Evolutionary conservation across 2,113 vertebrate genomes (phyloP), one percentile per base, ranked within the genome.

Genomic region (Chaetodon trifascialis): DNA sequence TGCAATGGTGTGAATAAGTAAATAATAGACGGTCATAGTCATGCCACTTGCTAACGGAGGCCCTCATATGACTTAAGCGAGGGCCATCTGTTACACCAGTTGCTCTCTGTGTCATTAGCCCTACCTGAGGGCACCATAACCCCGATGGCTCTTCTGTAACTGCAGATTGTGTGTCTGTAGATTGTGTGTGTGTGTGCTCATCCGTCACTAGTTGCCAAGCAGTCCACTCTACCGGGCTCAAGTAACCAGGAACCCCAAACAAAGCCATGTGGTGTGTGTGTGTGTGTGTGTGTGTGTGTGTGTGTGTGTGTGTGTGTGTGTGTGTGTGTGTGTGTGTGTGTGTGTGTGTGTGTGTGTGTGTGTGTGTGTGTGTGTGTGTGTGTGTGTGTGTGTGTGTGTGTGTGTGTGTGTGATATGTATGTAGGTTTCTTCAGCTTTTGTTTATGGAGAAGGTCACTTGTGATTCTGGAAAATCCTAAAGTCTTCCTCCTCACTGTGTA

Each of bases 51-150:
- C 79, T 76, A 38, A 70, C 71, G 30, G 76, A 73, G 70, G 75
- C 51, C 81, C 82, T 93, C 81, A 75, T 86, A 86, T 86, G 87
- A 89, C 88, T 89, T 49, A 74, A 30, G 64, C 44, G 7, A 64
- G 68, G 83, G 14, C 89, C 93, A 94, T 93, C 91, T 94, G 91
- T 81, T 81, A 55, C 86, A 69, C 65, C 23, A 58, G 59, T 86
- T 66, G 80, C 76, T 82, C 84, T 79, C 68, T 0, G 42, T 89
- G 86, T 91, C 93, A 93, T 92, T 94, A 93, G 70, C 74, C 71
- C 52, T 17, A 30, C 38, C 66, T 63, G 80, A 91, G 91, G 90
- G 83, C 92, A 86, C 78, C 82, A 66, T 91, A 87, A 94, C 93
- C 89, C 81, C 9, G 9, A 65, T 80, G 85, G 80, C 88, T 83